Conservation (phyloP, 1,140 invertebrate genomes). For the Polypedilum vanderplanki region DNA sequence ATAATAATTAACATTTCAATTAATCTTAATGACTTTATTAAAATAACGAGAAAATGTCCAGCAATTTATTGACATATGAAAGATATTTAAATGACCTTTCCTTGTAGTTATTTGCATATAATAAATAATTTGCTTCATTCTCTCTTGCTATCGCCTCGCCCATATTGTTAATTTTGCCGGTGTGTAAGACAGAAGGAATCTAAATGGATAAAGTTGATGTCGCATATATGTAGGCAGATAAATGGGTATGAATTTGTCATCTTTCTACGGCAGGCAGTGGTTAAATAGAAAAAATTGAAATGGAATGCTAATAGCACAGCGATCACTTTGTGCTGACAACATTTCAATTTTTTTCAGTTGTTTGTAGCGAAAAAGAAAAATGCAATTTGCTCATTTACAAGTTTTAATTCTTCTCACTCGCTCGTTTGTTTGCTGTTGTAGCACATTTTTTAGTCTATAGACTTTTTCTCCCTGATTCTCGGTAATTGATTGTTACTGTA, state of each 20-base stretch:
- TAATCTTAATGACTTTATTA: no score
- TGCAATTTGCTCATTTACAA: constrained; percentile 6
- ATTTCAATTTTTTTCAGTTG: neutral
- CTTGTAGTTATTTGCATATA: no score
- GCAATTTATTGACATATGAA: no score
- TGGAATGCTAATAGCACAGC: constrained; percentile 11
- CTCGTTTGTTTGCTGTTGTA: no score
- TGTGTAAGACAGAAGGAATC: constrained; percentile 11
- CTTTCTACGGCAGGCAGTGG: neutral
- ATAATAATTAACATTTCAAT: no score
- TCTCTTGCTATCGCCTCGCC: no score
- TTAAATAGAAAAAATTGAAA: neutral
- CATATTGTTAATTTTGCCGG: neutral
- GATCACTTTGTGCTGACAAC: constrained; percentile 10
- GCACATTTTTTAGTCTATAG: no score
- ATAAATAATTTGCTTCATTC: no score
- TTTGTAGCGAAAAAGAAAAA: constrained; percentile 4
- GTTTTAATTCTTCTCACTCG: neutral
- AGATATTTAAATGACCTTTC: no score
- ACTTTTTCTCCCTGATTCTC: no score
- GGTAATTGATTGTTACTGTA: no score
- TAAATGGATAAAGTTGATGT: neutral
- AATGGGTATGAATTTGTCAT: neutral
- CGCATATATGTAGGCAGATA: neutral
- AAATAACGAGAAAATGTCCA: no score